These are phyloP conservation scores for Hexactinellida sp. DNA, from an alignment of 37 sponge, comb jelly and placozoan species.

Conservation along the genomic window DNA sequence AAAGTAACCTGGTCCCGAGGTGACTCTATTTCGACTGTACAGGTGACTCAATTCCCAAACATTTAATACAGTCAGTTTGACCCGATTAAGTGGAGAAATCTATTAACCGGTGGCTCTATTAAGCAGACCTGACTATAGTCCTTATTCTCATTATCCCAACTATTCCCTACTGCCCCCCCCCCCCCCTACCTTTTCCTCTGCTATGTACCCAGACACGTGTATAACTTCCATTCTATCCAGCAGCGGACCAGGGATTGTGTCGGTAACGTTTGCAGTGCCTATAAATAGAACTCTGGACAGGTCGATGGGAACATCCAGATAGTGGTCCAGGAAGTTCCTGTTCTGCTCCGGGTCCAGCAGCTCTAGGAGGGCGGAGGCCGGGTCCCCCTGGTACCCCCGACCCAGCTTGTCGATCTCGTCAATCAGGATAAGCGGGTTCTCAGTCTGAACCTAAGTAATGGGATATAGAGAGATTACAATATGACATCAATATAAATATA, in stretches of 20 bases:
- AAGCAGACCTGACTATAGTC: too few species aligned
- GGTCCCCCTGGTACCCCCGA: slow-evolving; percentile 78
- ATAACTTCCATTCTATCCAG: slow-evolving; percentile 96
- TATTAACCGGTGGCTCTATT: too few species aligned
- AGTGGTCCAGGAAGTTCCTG: slow-evolving; percentile 81
- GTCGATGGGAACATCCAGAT: slow-evolving; percentile 90
- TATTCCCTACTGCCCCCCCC: too few species aligned
- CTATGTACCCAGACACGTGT: slow-evolving; percentile 82
- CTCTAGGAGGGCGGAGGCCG: slow-evolving; percentile 81
- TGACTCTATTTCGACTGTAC: too few species aligned
- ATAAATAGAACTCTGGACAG: slow-evolving; percentile 92
- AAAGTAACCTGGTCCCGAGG: too few species aligned
- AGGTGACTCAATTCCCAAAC: too few species aligned
- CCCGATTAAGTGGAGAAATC: neutral
- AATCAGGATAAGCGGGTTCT: slow-evolving; percentile 89
- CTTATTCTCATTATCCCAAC: too few species aligned
- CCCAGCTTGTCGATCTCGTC: slow-evolving; percentile 95
- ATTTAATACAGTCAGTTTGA: too few species aligned
- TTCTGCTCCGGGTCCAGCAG: slow-evolving; percentile 95
- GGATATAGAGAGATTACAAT: neutral
- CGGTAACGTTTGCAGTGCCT: slow-evolving; percentile 82
- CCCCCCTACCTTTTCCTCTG: slow-evolving; percentile 45
- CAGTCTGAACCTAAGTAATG: slow-evolving; percentile 40
- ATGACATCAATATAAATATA: too few species aligned
- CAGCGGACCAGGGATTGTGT: slow-evolving; percentile 80